Conservation (phyloP, 2,113 vertebrate species). For the Leptobrachium leishanense region DNA sequence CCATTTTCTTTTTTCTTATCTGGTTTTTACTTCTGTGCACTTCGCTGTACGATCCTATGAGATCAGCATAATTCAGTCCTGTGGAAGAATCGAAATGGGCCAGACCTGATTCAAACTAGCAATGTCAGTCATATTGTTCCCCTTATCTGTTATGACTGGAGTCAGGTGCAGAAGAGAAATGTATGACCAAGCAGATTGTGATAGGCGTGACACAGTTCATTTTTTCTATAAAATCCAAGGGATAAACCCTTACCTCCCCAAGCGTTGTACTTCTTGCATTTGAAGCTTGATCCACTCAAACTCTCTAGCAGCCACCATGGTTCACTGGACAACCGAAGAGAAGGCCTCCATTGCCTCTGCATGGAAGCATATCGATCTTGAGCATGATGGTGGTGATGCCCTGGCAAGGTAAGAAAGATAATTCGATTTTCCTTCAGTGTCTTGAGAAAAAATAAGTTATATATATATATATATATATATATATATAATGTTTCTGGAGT, state of each 20-base stretch:
- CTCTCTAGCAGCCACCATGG: conserved; percentile 53
- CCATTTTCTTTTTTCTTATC: no score
- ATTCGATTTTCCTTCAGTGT: not conserved
- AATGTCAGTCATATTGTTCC: conserved; percentile 7
- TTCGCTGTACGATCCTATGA: not conserved
- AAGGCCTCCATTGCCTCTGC: conserved; percentile 19
- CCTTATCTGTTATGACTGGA: conserved; percentile 5
- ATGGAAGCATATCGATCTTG: conserved; percentile 56
- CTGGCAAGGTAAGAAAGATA: conserved; percentile 59
- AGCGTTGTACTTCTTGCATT: not conserved
- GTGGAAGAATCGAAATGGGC: not conserved
- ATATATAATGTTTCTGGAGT: no score
- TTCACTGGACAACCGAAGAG: conserved; percentile 64
- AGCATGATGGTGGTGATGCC: conserved; percentile 35
- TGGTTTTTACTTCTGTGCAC: no score
- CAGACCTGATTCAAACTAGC: not conserved
- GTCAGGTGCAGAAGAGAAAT: not conserved
- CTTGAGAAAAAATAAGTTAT: no score
- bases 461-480: no score
- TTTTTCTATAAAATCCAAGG: not conserved
- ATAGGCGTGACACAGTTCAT: not conserved
- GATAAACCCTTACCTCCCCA: not conserved
- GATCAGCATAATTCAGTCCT: not conserved
- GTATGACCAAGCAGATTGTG: not conserved
- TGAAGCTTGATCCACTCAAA: not conserved